Evolutionary conservation across 2,113 vertebrate genomes (phyloP).

Genomic region (Lonchura striata): DNA sequence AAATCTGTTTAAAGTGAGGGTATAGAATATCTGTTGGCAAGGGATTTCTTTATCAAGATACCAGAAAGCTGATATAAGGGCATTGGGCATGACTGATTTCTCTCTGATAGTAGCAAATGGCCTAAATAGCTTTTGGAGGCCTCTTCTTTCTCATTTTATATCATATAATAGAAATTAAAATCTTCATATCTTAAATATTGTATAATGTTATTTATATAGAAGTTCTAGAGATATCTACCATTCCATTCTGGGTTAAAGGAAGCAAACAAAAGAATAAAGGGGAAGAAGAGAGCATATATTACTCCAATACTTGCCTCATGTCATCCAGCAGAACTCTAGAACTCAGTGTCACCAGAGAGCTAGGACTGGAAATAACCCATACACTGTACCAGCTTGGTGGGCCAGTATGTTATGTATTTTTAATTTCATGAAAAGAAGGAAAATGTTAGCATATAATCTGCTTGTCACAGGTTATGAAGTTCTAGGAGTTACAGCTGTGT

Average conservation of each 20-base stretch:
- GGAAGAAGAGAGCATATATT: rapidly evolving
- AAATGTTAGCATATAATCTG: neutral
- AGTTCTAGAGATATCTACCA: neutral
- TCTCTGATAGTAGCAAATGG: neutral
- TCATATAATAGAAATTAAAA: neutral
- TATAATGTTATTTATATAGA: neutral
- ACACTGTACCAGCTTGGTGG: neutral
- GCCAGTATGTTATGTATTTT: neutral
- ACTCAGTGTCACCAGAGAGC: neutral
- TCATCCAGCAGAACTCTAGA: neutral
- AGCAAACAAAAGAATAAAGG: neutral
- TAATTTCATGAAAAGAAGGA: neutral
- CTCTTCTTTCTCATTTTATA: neutral
- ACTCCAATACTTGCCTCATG: neutral
- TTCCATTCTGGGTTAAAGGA: neutral
- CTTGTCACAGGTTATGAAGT: neutral
- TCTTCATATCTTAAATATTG: neutral
- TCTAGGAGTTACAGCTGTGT: neutral
- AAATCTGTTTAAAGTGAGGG: neutral
- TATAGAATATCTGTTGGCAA: neutral
- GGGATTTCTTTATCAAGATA: neutral
- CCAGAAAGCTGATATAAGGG: neutral
- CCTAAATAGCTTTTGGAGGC: neutral
- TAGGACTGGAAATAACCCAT: neutral
- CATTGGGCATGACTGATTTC: neutral